These are phyloP conservation scores for Onchidella celtica DNA, from an alignment of 2,888 invertebrate genomes.

Conservation along the genomic window DNA sequence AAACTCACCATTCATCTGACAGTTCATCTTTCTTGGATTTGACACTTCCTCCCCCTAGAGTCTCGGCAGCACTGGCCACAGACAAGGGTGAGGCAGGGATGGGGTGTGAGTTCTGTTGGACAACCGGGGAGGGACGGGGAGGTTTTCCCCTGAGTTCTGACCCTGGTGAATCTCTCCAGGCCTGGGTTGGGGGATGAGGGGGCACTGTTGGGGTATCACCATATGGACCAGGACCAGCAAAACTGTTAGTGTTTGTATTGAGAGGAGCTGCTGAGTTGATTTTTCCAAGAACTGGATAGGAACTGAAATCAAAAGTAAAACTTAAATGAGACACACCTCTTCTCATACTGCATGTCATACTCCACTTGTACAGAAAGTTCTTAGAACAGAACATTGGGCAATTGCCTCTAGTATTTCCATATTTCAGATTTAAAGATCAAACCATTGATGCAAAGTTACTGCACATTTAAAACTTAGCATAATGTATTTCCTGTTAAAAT, in stretches of 20 bases:
- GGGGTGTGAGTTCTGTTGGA: not conserved
- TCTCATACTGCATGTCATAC: no score
- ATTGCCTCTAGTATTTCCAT: not conserved
- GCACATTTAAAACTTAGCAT: no score
- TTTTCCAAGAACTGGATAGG: conserved; percentile 20
- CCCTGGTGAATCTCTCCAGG: conserved; percentile 63
- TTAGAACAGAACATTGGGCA: not conserved
- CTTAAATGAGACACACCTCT: no score
- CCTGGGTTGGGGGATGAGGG: conserved; percentile 64
- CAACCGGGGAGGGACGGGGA: not conserved
- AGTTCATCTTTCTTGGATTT: conserved; percentile 47
- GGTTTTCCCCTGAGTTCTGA: conserved; percentile 41
- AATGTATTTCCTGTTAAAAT: no score
- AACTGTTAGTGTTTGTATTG: not conserved
- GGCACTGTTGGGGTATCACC: conserved; percentile 49
- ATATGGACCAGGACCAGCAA: not conserved
- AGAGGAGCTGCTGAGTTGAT: not conserved
- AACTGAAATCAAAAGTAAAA: conserved; percentile 9
- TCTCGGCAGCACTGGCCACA: conserved; percentile 62
- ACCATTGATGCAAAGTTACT: no score
- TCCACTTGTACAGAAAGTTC: no score
- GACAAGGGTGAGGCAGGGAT: conserved; percentile 71
- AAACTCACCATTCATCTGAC: conserved; percentile 43
- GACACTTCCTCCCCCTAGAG: conserved; percentile 27
- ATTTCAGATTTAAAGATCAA: no score